Conservation (phyloP, 2,113 vertebrate genomes). For the Chloropsis hardwickii region DNA sequence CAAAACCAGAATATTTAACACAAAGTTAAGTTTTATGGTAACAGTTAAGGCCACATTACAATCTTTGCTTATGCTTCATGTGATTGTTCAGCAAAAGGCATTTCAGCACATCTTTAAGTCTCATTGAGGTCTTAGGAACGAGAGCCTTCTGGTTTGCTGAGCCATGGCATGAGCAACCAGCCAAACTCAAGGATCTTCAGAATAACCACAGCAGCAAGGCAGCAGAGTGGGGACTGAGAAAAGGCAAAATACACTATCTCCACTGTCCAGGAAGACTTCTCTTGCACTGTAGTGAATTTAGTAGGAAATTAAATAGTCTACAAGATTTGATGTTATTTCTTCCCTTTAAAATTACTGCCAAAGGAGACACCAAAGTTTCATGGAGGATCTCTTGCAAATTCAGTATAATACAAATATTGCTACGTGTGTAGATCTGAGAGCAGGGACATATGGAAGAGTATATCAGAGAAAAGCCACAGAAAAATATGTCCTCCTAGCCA, state of each 20-base stretch:
- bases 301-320: background rate
- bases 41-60: background rate
- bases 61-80: background rate
- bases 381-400: background rate
- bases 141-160: background rate
- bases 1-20: background rate
- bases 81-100: background rate
- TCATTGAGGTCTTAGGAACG: background rate
- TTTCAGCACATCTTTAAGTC: background rate
- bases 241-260: background rate
- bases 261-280: background rate
- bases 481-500: background rate
- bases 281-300: background rate
- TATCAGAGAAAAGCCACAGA: background rate
- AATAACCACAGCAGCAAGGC: background rate
- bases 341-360: background rate
- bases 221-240: background rate
- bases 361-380: background rate
- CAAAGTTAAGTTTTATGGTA: background rate
- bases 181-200: background rate
- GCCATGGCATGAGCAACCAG: background rate
- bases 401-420: background rate
- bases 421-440: background rate
- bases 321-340: background rate
- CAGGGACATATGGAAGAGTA: rapidly evolving